Conservation (phyloP, 2,113 vertebrate species). For the Rhea americana region DNA sequence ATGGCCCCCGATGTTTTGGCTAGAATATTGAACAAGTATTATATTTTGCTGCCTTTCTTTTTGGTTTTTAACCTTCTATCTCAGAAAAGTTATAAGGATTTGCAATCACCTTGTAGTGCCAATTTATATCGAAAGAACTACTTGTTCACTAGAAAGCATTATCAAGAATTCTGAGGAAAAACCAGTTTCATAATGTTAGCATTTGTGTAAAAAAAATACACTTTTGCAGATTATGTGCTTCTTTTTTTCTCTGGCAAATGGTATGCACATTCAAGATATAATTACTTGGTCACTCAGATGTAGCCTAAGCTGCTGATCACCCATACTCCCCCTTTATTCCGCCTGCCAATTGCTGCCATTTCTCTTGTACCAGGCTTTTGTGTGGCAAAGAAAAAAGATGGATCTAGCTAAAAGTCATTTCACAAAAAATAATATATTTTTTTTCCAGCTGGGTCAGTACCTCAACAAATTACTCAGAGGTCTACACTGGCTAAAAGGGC, state of each 20-base stretch:
- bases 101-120: background rate
- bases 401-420: background rate
- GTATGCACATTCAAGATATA: background rate
- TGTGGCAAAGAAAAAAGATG: background rate
- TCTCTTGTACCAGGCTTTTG: background rate
- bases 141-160: background rate
- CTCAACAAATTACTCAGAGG: background rate
- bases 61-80: background rate
- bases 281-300: background rate
- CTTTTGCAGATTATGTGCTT: background rate
- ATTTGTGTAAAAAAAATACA: background rate
- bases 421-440: background rate
- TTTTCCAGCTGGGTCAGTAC: background rate
- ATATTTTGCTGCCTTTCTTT: background rate
- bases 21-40: background rate
- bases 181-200: background rate
- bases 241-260: background rate
- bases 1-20: background rate
- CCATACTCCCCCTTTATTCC: background rate
- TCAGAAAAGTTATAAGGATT: background rate
- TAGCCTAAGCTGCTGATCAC: background rate
- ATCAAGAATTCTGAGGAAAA: background rate
- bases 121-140: background rate
- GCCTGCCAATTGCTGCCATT: background rate
- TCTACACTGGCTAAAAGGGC: background rate